Evolutionary conservation across 2,888 invertebrate species (phyloP).

Genomic region (Sphecodes monilicornis): DNA sequence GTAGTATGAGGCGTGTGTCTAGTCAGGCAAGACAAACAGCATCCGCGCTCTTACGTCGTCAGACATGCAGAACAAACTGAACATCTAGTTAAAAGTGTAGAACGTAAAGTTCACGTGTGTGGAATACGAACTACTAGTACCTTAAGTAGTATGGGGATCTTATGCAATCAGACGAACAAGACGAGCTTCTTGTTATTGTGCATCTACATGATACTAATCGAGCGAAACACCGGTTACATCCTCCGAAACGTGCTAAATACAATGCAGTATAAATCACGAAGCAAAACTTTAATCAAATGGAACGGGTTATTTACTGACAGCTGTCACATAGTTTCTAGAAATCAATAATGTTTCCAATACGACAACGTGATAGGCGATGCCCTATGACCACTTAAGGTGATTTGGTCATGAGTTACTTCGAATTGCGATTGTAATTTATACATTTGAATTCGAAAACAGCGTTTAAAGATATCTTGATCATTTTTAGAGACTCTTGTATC

Average conservation of each 20-base stretch:
- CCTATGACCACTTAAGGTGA: too few species aligned
- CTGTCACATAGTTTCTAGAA: background rate
- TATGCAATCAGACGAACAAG: background rate
- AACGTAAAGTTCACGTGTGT: background rate
- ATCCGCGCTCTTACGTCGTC: background rate
- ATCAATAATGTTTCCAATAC: too few species aligned
- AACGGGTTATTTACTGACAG: background rate
- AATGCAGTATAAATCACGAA: background rate
- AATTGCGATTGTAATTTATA: too few species aligned
- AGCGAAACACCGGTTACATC: background rate
- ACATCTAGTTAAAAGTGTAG: background rate
- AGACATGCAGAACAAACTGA: background rate
- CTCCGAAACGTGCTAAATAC: background rate
- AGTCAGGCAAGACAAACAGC: background rate
- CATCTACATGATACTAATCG: background rate
- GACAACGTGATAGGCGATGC: too few species aligned
- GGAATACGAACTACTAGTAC: too few species aligned
- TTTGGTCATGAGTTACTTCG: too few species aligned
- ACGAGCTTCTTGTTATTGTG: background rate
- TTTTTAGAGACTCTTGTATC: too few species aligned
- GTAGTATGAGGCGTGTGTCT: background rate
- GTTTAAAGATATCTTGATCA: too few species aligned
- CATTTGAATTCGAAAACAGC: too few species aligned
- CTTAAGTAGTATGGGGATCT: background rate
- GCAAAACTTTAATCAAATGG: background rate